Base-by-base conservation (phyloP, 2,888 invertebrate genomes). In the Antheraea assamensis region DNA sequence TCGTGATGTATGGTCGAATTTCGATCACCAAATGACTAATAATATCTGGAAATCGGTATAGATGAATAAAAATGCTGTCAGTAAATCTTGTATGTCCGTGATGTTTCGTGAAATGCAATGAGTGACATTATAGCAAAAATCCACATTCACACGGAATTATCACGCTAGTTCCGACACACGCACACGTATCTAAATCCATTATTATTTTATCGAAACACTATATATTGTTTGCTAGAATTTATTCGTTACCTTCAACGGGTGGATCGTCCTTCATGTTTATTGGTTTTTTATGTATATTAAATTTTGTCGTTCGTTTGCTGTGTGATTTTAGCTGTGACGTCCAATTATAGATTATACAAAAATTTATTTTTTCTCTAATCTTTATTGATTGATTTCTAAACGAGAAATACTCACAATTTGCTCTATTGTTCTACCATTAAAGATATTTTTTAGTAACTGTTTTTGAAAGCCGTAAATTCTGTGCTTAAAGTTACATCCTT, bases 161-260 rank as follows among this genome's bases (percentile, higher is more conserved):
- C 61, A 35, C 35, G 35, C 64, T 35, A 64, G 42, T 27, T 4
- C 24, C 42, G 42, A 61, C 31, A 61, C 61, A 64, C 21, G 72
- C 72, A n/a, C 64, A 42, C 27, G 27, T 21, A n/a, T 24, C n/a
- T n/a, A 72, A 42, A 58, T 42, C 61, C 58, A 72, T 61, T 58
- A 21, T n/a, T 30, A 58, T 71, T 49, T 71, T 58, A 27, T 52
- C 17, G 35, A 35, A 55, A 71, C 52, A 71, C 71, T 35, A n/a
- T 71, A 27, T 55, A 21, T 55, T 47, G 10, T 24, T 17, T n/a
- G 66, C 66, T 66, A 66, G 66, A 66, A 31, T 7, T 61, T 61
- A 61, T 27, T 61, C 27, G 61, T 61, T 27, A 13, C 31, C 31
- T 66, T 66, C 30, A 66, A 66, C 35, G 66, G 66, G 17, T 61